Conservation (phyloP, 2,888 invertebrate genomes). For the Drosophila flavopinicola region DNA sequence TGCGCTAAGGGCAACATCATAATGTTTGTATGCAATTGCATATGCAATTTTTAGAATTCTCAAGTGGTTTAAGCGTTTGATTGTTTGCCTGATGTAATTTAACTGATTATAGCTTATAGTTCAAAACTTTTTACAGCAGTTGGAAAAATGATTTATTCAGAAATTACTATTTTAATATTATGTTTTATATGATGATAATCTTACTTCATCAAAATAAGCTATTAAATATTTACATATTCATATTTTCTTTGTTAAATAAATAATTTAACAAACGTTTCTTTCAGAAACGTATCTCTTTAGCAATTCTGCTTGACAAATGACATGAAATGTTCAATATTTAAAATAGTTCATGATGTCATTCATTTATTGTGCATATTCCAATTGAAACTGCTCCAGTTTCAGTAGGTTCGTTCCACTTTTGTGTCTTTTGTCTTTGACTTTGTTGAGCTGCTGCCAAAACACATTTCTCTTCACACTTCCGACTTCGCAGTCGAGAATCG, state of each 20-base stretch:
- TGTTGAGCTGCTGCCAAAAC: conserved; percentile 57
- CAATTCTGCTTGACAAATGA: not conserved
- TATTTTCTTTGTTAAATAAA: no score
- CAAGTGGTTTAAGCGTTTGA: conserved; percentile 13
- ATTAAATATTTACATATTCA: no score
- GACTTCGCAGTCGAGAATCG: conserved; percentile 17
- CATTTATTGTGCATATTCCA: conserved; percentile 1
- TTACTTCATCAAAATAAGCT: no score
- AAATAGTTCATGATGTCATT: conserved; percentile 6
- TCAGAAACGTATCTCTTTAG: not conserved
- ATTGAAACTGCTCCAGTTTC: conserved; percentile 52
- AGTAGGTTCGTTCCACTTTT: conserved; percentile 3
- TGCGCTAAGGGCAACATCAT: not conserved
- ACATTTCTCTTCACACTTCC: conserved; percentile 50
- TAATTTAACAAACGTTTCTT: not conserved
- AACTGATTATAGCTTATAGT: not conserved
- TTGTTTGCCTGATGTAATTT: not conserved
- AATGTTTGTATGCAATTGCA: not conserved
- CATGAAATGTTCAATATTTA: conserved; percentile 5
- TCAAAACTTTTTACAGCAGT: not conserved
- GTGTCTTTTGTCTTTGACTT: conserved; percentile 40
- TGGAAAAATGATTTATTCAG: no score
- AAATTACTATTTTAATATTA: no score
- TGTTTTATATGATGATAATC: no score
- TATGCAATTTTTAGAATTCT: conserved; percentile 3